Percentiles rank a stretch among this genome's conserved stretches.
Conservation (phyloP, 2,113 vertebrate genomes). For the Sinocyclocheilus anshuiensis region DNA sequence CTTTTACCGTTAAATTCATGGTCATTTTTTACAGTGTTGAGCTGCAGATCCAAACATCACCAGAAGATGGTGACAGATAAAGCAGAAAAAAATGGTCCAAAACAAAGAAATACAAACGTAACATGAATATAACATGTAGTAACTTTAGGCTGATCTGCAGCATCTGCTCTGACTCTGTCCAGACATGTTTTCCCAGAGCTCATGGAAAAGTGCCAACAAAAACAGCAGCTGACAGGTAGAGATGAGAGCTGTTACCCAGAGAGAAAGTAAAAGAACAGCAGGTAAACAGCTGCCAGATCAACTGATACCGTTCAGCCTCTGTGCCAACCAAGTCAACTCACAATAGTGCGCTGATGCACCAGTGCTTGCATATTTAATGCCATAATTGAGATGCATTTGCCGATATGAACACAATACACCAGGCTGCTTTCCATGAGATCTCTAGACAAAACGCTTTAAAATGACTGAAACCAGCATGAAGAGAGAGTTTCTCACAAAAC, state of each 20-base stretch:
- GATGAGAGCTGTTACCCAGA: background rate
- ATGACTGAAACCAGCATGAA: too few relatives aligned
- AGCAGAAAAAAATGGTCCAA: background rate
- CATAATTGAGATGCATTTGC: constrained; percentile 30
- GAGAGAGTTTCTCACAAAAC: too few relatives aligned
- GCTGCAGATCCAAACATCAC: background rate
- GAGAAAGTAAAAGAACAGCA: background rate
- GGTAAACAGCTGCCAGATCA: constrained; percentile 27
- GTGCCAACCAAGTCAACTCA: constrained; percentile 34
- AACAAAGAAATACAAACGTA: background rate
- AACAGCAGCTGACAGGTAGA: constrained; percentile 52
- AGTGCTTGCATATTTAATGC: constrained; percentile 45
- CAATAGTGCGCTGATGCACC: constrained; percentile 28
- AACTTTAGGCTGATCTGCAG: background rate
- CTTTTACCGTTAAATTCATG: too few relatives aligned
- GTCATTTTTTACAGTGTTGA: background rate
- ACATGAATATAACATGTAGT: background rate
- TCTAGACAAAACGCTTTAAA: background rate
- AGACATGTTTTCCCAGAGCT: background rate
- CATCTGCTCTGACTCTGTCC: background rate
- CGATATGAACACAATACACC: constrained; percentile 8
- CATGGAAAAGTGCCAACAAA: constrained; percentile 64
- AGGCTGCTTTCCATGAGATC: background rate
- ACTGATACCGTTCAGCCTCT: constrained; percentile 7
- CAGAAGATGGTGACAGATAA: background rate